A percentile compares a stretch with the other conserved stretches of the same genome.
Evolutionary conservation across 35 echinoderm and acorn worm species (phyloP).

Genomic region (Apostichopus parvimensis): DNA sequence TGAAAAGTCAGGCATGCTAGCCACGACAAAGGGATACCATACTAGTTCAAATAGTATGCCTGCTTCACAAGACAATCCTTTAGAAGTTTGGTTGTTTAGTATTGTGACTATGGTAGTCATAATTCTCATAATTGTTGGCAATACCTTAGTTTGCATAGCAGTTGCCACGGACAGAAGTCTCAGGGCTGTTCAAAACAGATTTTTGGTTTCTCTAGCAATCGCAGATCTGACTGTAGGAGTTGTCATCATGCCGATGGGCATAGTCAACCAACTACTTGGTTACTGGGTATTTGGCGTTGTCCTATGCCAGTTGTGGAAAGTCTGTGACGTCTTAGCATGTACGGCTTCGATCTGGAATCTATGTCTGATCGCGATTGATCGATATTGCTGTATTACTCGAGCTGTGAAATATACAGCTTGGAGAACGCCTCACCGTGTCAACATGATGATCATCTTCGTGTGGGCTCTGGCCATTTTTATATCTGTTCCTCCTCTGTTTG

Average conservation of each 20-base stretch:
- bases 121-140: constrained; percentile 81
- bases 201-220: constrained; percentile 85
- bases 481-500: constrained; percentile 94
- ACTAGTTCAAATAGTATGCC: too few relatives aligned
- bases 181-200: constrained; percentile 85
- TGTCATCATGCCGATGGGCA: constrained; percentile 88
- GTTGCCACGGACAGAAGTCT: constrained; percentile 72
- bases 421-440: constrained; percentile 63
- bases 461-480: constrained; percentile 84
- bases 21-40: background rate
- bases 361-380: constrained; percentile 91
- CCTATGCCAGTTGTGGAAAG: constrained; percentile 84
- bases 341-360: constrained; percentile 94
- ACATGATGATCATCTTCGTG: constrained; percentile 81
- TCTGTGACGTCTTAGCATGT: constrained; percentile 87
- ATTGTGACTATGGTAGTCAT: constrained; percentile 68
- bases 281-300: constrained; percentile 90
- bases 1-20: background rate
- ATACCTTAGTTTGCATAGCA: constrained; percentile 94
- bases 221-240: constrained; percentile 88
- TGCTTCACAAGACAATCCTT: too few relatives aligned
- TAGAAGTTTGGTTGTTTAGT: background rate
- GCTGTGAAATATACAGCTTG: constrained; percentile 80
- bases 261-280: constrained; percentile 83
- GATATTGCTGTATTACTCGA: constrained; percentile 87